A percentile compares a stretch with the other conserved stretches of the same genome.
phyloP scores from a whole-genome alignment of 2,113 vertebrate species.

The Psilopsiagon aurifrons region DNA sequence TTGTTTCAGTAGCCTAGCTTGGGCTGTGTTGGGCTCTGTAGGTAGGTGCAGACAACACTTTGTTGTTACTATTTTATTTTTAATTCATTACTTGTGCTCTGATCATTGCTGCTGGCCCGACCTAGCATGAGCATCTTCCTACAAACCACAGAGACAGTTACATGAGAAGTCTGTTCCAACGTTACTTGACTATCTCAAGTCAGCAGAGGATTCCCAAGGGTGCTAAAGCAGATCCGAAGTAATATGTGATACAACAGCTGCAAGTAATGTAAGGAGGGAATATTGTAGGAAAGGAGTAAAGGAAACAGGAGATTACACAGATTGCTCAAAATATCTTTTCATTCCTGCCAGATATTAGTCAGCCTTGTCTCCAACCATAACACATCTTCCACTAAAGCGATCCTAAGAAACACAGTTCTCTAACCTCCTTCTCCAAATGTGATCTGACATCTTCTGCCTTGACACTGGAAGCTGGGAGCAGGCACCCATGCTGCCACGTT shows the following conservation, averaged over 20 bases:
- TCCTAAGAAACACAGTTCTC: background rate
- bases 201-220: background rate
- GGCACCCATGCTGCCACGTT: background rate
- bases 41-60: background rate
- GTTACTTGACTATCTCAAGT: background rate
- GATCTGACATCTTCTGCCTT: background rate
- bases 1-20: background rate
- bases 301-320: background rate
- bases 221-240: background rate
- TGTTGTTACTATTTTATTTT: background rate
- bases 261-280: background rate
- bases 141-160: background rate
- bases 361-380: background rate
- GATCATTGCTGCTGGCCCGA: background rate
- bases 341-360: background rate
- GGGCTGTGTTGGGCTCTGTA: background rate
- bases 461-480: background rate
- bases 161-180: background rate
- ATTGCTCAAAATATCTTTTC: background rate
- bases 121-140: background rate
- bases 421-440: background rate
- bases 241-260: background rate
- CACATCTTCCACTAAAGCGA: background rate
- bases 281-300: background rate
- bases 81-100: background rate